Percentiles rank a stretch among this genome's conserved stretches.
phyloP scores from a whole-genome alignment of 2,888 invertebrate species.

The Caenorhabditis wallacei region DNA sequence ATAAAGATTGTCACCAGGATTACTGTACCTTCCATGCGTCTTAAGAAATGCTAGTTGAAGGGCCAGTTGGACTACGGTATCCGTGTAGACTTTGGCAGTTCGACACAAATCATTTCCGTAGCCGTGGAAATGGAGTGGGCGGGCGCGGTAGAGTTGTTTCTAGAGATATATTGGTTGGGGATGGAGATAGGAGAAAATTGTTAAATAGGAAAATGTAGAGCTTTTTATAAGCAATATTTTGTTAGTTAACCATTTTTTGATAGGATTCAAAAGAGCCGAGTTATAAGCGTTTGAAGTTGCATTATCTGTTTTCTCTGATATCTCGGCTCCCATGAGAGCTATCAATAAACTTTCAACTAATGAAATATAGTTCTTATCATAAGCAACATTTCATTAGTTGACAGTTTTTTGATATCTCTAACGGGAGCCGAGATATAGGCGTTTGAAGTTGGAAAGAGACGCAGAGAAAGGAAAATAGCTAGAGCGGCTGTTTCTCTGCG shows the following conservation, averaged over 20 bases:
- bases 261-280: too few relatives aligned
- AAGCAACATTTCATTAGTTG: not conserved
- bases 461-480: too few relatives aligned
- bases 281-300: too few relatives aligned
- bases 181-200: not conserved
- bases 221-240: too few relatives aligned
- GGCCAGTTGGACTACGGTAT: constrained; percentile 87
- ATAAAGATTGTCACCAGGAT: not conserved
- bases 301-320: too few relatives aligned
- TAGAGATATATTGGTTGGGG: constrained; percentile 23
- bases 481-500: too few relatives aligned
- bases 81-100: constrained; percentile 86
- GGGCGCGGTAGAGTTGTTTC: constrained; percentile 66
- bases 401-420: not conserved
- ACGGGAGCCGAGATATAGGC: not conserved
- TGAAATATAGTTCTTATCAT: not conserved
- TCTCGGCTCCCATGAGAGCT: not conserved
- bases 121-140: constrained; percentile 61
- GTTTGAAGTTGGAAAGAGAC: too few relatives aligned
- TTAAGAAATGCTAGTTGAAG: constrained; percentile 86
- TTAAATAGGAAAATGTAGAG: too few relatives aligned
- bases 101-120: constrained; percentile 84
- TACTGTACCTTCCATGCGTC: constrained; percentile 83
- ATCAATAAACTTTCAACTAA: too few relatives aligned
- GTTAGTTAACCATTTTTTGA: constrained; percentile 76